Conservation (phyloP, 2,888 invertebrate species). For the Gymnosoma rotundatum region DNA sequence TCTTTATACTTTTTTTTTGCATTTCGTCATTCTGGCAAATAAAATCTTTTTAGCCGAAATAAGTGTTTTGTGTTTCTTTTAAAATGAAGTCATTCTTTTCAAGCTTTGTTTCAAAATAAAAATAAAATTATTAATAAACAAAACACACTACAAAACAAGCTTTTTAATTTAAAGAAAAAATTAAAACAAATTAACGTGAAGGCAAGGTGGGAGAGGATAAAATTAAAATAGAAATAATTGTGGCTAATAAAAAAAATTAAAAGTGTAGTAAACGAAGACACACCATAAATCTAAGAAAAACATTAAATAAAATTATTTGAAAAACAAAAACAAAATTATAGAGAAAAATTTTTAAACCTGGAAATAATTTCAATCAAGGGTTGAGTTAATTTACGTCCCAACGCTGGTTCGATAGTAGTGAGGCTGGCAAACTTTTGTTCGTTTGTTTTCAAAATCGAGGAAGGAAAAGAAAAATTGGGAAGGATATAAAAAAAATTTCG, state of each 20-base stretch:
- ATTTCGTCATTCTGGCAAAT: too few species aligned
- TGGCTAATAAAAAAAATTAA: conserved; percentile 54
- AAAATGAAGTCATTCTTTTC: conserved; percentile 21
- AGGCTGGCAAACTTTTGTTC: conserved; percentile 90
- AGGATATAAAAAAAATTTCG: conserved; percentile 65
- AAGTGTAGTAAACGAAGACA: conserved; percentile 40
- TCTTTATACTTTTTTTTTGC: too few species aligned
- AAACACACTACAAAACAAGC: conserved; percentile 66
- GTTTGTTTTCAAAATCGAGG: conserved; percentile 47
- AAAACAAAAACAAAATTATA: conserved; percentile 54
- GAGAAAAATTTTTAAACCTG: conserved; percentile 86
- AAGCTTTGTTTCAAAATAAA: conserved; percentile 32
- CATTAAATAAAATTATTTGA: conserved; percentile 44
- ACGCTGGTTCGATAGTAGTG: conserved; percentile 92
- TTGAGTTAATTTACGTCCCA: conserved; percentile 93
- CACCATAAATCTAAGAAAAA: conserved; percentile 40
- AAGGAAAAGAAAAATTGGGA: conserved; percentile 61
- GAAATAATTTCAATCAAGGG: conserved; percentile 95
- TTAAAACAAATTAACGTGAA: conserved; percentile 50
- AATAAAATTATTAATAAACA: conserved; percentile 2
- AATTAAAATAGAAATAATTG: conserved; percentile 53
- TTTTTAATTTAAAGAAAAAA: conserved; percentile 32
- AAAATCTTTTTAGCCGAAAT: too few species aligned
- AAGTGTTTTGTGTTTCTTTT: background rate
- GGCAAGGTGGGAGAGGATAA: conserved; percentile 59